Percentiles rank a stretch among this genome's conserved stretches.
These are phyloP conservation scores for Epicampocera succincta DNA, from an alignment of 2,888 invertebrate genomes.

Conservation along the genomic window DNA sequence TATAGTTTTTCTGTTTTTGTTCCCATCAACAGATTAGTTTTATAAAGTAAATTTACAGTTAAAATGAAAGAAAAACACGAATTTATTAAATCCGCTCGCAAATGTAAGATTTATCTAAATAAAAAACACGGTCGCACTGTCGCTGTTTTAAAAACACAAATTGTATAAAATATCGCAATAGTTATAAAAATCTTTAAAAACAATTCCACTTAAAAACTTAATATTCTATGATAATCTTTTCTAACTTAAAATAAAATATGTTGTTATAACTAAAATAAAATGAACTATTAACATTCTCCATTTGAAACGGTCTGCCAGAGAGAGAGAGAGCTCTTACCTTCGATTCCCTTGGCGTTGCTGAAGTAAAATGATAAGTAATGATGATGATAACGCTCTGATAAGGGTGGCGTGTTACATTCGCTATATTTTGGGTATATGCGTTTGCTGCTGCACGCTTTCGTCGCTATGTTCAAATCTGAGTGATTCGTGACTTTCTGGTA, in stretches of 20 bases:
- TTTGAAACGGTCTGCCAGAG: not conserved
- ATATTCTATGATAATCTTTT: conserved; percentile 40
- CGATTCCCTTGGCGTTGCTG: conserved; percentile 17
- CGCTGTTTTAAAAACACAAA: no score
- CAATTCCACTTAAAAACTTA: conserved; percentile 22
- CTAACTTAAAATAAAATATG: conserved; percentile 42
- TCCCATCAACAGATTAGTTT: no score
- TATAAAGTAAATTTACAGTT: no score
- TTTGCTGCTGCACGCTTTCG: conserved; percentile 2
- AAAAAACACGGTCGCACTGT: not conserved
- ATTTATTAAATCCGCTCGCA: no score
- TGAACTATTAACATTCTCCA: conserved; percentile 34
- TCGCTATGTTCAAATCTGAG: not conserved
- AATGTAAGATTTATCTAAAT: not conserved
- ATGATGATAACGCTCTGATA: no score
- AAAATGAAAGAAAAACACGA: no score
- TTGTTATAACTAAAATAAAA: conserved; percentile 21
- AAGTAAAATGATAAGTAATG: not conserved
- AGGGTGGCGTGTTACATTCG: no score
- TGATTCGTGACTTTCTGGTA: not conserved
- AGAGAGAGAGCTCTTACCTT: conserved; percentile 20
- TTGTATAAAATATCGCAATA: not conserved
- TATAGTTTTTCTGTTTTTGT: no score
- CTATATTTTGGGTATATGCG: not conserved
- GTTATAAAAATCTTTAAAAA: not conserved